A percentile compares a stretch with the other conserved stretches of the same genome.
Conservation (phyloP, 2,888 invertebrate genomes). For the Epinotia ramella region DNA sequence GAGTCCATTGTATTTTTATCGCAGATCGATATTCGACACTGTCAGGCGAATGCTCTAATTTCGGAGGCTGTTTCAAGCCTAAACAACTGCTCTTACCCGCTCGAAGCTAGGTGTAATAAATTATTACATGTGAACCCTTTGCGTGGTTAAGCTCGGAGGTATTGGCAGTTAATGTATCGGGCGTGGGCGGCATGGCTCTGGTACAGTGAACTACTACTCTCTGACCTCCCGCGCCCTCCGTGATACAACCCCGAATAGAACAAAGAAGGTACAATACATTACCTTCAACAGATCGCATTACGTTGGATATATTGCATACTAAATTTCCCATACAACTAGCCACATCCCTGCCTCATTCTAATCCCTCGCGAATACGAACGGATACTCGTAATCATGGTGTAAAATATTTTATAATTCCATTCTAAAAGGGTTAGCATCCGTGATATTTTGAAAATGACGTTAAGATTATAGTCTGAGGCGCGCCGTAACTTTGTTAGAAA, state of each 20-base stretch:
- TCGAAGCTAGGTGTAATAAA: conserved; percentile 71
- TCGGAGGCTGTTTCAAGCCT: conserved; percentile 43
- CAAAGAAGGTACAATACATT: conserved; percentile 59
- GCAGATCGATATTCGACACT: conserved; percentile 37
- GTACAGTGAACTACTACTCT: conserved; percentile 63
- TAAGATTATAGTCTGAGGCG: conserved; percentile 9
- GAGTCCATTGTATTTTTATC: conserved; percentile 43
- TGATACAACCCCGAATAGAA: conserved; percentile 48
- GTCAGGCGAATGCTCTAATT: conserved; percentile 43
- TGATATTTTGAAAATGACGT: conserved; percentile 15
- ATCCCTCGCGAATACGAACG: conserved; percentile 44
- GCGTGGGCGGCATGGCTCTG: conserved; percentile 62
- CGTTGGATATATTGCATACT: conserved; percentile 58
- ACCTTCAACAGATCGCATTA: conserved; percentile 58
- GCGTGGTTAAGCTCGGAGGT: conserved; percentile 71
- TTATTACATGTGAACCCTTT: conserved; percentile 77
- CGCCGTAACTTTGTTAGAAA: conserved; percentile 28
- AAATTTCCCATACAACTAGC: conserved; percentile 52
- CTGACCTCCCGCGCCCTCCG: conserved; percentile 51
- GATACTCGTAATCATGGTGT: conserved; percentile 29
- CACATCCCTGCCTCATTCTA: conserved; percentile 51
- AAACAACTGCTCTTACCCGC: conserved; percentile 43
- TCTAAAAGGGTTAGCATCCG: conserved; percentile 3
- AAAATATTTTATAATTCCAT: conserved; percentile 12
- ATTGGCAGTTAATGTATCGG: conserved; percentile 74